Percentiles rank a stretch among this genome's conserved stretches.
phyloP scores from a whole-genome alignment of 2,113 vertebrate genomes.

The Chaetorhynchus papuensis region DNA sequence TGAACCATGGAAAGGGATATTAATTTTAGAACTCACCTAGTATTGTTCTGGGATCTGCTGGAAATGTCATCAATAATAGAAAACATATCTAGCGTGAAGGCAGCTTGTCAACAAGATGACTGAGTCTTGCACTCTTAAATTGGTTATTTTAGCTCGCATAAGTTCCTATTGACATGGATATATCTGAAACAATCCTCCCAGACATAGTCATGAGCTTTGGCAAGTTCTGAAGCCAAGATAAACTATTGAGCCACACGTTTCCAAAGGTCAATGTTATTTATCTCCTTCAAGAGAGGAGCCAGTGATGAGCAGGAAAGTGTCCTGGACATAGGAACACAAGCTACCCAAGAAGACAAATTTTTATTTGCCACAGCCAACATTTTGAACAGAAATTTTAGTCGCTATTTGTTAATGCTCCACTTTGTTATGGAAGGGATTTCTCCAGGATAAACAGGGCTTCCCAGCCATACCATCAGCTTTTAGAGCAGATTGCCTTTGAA shows the following conservation, averaged over 20 bases:
- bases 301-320: conserved; percentile 20
- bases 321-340: neutral
- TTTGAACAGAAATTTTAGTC: neutral
- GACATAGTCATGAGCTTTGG: conserved; percentile 21
- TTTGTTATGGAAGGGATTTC: neutral
- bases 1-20: neutral
- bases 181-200: conserved; percentile 45
- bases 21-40: conserved; percentile 26
- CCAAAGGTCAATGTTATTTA: conserved; percentile 2
- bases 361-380: neutral
- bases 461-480: neutral
- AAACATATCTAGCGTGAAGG: conserved; percentile 53
- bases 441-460: neutral
- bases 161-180: conserved; percentile 66
- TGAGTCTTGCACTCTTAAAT: conserved; percentile 53
- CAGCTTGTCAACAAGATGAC: conserved; percentile 62
- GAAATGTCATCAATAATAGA: conserved; percentile 22
- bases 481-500: neutral
- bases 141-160: conserved; percentile 60
- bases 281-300: neutral
- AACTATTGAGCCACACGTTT: conserved; percentile 6
- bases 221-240: conserved; percentile 53
- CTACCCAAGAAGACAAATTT: neutral
- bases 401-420: neutral
- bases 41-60: conserved; percentile 9